These are phyloP conservation scores for Megaceryle torquata DNA, from an alignment of 2,113 vertebrate genomes.

Conservation along the genomic window DNA sequence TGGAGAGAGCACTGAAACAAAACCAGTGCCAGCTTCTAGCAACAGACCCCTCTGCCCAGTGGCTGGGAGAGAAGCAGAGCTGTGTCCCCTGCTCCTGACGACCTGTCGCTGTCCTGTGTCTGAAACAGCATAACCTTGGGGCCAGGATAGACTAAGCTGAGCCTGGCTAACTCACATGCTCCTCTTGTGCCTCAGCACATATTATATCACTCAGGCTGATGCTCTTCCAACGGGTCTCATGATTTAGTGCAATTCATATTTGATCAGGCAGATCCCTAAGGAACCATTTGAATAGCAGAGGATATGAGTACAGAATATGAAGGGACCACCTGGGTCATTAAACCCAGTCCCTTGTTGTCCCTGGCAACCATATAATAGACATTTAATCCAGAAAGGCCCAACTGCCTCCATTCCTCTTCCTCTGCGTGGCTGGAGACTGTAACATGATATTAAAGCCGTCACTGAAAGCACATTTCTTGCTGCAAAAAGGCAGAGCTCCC, in stretches of 20 bases:
- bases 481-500: slow-evolving; percentile 43
- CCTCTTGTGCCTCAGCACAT: neutral
- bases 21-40: neutral
- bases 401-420: neutral
- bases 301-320: slow-evolving; percentile 47
- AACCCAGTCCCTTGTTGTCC: slow-evolving; percentile 1
- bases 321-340: slow-evolving; percentile 48
- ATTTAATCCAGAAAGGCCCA: slow-evolving; percentile 44
- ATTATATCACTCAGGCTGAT: neutral
- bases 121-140: neutral
- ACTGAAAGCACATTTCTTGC: slow-evolving; percentile 35
- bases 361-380: slow-evolving; percentile 47
- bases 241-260: slow-evolving; percentile 36
- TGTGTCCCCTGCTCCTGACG: neutral
- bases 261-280: slow-evolving; percentile 27
- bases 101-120: neutral
- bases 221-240: slow-evolving; percentile 1
- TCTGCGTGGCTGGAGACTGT: neutral
- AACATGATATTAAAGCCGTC: slow-evolving; percentile 32
- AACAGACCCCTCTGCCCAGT: neutral
- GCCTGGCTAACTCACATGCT: accelerated
- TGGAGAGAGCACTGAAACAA: neutral
- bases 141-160: neutral
- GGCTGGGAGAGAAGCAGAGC: neutral
- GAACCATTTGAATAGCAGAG: slow-evolving; percentile 26